phyloP scores from a whole-genome alignment of 2,797 vertebrate genomes.

The Brachymystax lenok region DNA sequence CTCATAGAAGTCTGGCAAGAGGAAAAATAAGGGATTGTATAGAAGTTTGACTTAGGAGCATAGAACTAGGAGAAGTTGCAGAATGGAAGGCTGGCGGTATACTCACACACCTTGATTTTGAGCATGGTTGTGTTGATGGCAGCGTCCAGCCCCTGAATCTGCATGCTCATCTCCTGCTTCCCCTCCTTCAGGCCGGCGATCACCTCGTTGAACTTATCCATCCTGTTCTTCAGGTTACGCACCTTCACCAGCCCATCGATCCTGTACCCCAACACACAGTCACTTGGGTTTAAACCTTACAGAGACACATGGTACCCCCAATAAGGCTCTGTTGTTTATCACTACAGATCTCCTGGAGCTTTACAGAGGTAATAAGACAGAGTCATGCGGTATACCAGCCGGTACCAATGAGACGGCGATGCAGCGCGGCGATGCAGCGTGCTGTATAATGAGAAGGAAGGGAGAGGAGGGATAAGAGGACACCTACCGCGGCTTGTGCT shows the following conservation, averaged over 20 bases:
- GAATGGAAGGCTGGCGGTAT: not conserved
- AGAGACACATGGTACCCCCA: conserved; percentile 1
- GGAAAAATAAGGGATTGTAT: not conserved
- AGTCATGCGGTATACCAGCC: not conserved
- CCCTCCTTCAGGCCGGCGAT: conserved; percentile 90
- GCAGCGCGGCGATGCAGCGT: conserved; percentile 2
- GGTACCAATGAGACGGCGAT: not conserved
- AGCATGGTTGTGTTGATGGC: conserved; percentile 82
- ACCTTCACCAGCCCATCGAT: conserved; percentile 93
- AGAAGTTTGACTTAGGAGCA: too few relatives aligned
- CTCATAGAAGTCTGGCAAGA: not conserved
- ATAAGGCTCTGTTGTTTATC: conserved; percentile 10
- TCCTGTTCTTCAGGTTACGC: conserved; percentile 83
- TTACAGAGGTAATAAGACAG: conserved; percentile 1
- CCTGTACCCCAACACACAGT: conserved; percentile 61
- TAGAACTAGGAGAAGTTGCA: not conserved
- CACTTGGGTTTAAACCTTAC: conserved; percentile 2
- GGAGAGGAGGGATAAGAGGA: not conserved
- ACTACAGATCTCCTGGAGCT: conserved; percentile 12
- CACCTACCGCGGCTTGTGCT: conserved; percentile 93
- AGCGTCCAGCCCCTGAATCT: conserved; percentile 84
- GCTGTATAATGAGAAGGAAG: conserved; percentile 37
- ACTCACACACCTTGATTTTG: conserved; percentile 87
- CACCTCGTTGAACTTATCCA: conserved; percentile 88
- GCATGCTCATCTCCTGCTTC: conserved; percentile 87